Evolutionary conservation across 2,888 invertebrate species (phyloP).

Genomic region (Julus scandinavius): DNA sequence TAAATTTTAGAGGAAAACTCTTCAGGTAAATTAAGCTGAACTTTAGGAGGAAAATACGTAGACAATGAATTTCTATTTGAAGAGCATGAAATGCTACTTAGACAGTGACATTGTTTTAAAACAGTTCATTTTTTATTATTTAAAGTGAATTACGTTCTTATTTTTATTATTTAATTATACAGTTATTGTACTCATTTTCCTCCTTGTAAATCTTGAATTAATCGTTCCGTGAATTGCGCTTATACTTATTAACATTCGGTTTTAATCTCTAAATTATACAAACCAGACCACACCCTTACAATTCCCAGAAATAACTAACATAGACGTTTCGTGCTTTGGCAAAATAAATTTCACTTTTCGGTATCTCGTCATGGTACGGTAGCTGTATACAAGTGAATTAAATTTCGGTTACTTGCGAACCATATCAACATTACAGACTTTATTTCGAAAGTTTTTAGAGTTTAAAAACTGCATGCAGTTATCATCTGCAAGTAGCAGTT

Average conservation of each 20-base stretch:
- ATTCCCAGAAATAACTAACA: neutral
- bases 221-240: neutral
- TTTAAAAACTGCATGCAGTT: neutral
- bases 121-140: neutral
- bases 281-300: neutral
- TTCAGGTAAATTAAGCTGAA: neutral
- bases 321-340: neutral
- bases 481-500: neutral
- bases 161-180: neutral
- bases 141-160: neutral
- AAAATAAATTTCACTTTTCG: neutral
- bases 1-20: neutral
- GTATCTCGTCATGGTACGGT: constrained; percentile 3
- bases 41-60: neutral
- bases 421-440: neutral
- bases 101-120: neutral
- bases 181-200: neutral
- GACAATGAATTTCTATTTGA: neutral
- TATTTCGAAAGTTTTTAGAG: neutral
- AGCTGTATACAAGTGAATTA: neutral
- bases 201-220: neutral
- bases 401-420: neutral
- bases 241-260: neutral
- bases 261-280: constrained; percentile 31
- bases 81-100: neutral